A percentile compares a stretch with the other conserved stretches of the same genome.
Evolutionary conservation across 2,888 invertebrate species (phyloP).

Genomic region (Pseudanteris insignis): DNA sequence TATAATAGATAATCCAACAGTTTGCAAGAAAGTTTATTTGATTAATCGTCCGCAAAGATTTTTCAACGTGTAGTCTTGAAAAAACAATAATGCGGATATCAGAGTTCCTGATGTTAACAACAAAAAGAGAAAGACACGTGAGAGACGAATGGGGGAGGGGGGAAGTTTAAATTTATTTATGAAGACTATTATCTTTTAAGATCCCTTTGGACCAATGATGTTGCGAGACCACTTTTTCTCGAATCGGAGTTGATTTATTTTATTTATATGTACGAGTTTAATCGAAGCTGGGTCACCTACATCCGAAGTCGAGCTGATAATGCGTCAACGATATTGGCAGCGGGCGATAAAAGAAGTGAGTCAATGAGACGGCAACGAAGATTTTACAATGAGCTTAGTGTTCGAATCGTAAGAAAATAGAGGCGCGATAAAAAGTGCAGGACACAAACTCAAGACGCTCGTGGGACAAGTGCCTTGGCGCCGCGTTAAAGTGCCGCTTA

Average conservation of each 20-base stretch:
- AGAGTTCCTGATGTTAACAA: no score
- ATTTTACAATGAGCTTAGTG: slow-evolving; percentile 7
- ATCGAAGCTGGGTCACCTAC: slow-evolving; percentile 39
- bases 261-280: slow-evolving; percentile 14
- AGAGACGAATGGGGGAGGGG: no score
- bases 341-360: slow-evolving; percentile 31
- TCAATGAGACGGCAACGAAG: slow-evolving; percentile 12
- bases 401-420: slow-evolving; percentile 14
- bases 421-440: slow-evolving; percentile 6
- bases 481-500: slow-evolving; percentile 16
- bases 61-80: no score
- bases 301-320: slow-evolving; percentile 22
- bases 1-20: no score
- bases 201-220: background rate
- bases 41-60: no score
- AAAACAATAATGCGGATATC: no score
- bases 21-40: no score
- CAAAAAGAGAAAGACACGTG: no score
- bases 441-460: slow-evolving; percentile 4
- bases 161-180: no score
- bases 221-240: background rate
- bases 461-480: slow-evolving; percentile 20
- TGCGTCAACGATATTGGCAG: slow-evolving; percentile 20
- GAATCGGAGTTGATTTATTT: slow-evolving; percentile 19
- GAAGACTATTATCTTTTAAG: background rate